Conservation (phyloP, 2,797 vertebrate species). For the Simalia tracyae region DNA sequence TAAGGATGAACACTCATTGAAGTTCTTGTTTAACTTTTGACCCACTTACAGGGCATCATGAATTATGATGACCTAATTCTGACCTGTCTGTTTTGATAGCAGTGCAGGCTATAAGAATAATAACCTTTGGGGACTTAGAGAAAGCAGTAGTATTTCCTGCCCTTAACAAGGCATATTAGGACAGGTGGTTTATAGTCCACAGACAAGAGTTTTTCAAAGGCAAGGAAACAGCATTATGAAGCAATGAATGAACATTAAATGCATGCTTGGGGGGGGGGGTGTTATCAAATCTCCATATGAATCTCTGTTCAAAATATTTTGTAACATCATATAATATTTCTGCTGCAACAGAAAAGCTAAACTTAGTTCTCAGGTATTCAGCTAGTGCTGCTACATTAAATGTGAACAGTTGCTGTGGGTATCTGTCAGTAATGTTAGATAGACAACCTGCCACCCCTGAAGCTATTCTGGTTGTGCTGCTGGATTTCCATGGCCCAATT, state of each 20-base stretch:
- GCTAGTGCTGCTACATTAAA: background rate
- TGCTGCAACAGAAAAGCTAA: background rate
- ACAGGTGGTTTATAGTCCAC: background rate
- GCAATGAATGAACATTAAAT: background rate
- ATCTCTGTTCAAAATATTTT: background rate
- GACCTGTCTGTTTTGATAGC: conserved; percentile 12
- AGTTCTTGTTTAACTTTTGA: background rate
- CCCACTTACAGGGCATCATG: background rate
- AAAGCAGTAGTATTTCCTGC: background rate
- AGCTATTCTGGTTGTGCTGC: background rate
- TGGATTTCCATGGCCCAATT: background rate
- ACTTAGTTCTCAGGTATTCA: background rate
- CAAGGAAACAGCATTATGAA: background rate
- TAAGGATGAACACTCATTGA: background rate
- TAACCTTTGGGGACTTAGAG: background rate
- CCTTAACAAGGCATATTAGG: background rate
- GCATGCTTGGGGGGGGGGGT: background rate
- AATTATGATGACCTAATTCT: conserved; percentile 1
- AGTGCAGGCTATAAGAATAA: background rate
- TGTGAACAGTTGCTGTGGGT: background rate
- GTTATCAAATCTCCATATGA: background rate
- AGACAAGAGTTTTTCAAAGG: background rate
- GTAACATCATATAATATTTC: background rate
- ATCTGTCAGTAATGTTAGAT: background rate
- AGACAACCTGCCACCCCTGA: background rate